These are phyloP conservation scores for Heliconius ethilla DNA, from an alignment of 2,888 invertebrate species.

Conservation along the genomic window DNA sequence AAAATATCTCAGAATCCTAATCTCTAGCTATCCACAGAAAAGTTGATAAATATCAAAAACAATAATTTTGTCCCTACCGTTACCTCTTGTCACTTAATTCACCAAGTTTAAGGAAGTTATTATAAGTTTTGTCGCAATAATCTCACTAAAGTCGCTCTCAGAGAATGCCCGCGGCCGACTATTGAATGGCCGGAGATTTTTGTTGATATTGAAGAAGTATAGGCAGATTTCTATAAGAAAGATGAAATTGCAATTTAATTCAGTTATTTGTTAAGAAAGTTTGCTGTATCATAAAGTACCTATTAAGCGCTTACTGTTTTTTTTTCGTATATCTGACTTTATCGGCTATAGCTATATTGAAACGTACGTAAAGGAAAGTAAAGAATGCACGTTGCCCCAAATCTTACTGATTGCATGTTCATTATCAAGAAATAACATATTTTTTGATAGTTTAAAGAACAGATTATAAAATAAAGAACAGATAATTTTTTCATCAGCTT, in stretches of 20 bases:
- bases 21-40: neutral
- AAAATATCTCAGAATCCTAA: too few species aligned
- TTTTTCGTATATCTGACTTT: neutral
- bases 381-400: too few species aligned
- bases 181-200: constrained; percentile 39
- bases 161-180: constrained; percentile 34
- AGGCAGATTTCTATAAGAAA: constrained; percentile 32
- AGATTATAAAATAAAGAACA: neutral
- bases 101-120: constrained; percentile 49
- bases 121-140: constrained; percentile 58
- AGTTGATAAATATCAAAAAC: neutral
- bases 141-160: constrained; percentile 44
- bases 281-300: neutral
- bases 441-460: neutral
- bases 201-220: constrained; percentile 42
- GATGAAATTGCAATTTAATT: constrained; percentile 22
- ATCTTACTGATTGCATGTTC: too few species aligned
- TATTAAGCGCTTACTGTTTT: neutral
- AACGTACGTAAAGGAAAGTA: too few species aligned
- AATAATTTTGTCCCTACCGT: neutral
- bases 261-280: constrained; percentile 17
- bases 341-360: too few species aligned
- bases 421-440: too few species aligned
- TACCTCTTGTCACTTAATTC: constrained; percentile 37
- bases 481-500: neutral